Evolutionary conservation across 2,888 invertebrate species (phyloP).

Genomic region (Eupithecia abbreviata): DNA sequence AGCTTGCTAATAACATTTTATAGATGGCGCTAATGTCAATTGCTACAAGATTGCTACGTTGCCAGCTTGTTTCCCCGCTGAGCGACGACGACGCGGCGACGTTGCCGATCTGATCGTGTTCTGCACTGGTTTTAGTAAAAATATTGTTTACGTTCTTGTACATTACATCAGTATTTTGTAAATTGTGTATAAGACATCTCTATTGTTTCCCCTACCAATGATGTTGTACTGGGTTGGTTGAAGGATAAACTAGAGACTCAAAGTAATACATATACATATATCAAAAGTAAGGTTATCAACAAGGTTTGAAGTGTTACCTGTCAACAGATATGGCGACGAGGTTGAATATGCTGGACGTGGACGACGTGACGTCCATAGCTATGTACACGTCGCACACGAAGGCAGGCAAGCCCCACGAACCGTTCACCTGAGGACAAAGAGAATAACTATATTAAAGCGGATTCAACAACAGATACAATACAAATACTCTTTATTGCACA

Average conservation of each 20-base stretch:
- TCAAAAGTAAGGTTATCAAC: background rate
- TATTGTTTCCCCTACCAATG: no score
- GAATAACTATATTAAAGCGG: background rate
- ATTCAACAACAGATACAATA: background rate
- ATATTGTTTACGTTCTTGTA: no score
- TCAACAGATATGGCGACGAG: conserved; percentile 98
- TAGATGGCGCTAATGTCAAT: no score
- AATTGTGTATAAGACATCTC: no score
- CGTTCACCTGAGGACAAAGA: conserved; percentile 87
- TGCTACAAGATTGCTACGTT: no score
- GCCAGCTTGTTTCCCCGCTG: no score
- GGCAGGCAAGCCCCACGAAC: conserved; percentile 94
- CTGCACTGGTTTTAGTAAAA: no score
- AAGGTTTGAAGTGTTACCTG: conserved; percentile 86
- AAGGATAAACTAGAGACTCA: background rate
- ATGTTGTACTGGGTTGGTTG: background rate
- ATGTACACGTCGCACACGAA: conserved; percentile 98
- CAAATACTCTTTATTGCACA: no score
- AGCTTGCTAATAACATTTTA: no score
- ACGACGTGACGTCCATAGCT: conserved; percentile 98
- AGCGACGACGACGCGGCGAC: no score
- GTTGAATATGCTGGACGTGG: conserved; percentile 99
- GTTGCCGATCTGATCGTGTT: no score
- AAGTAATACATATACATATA: background rate
- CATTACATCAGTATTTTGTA: no score